Evolutionary conservation across 2,797 vertebrate genomes (phyloP), one percentile per base, ranked within the genome.

Genomic region (Myotis myotis): DNA sequence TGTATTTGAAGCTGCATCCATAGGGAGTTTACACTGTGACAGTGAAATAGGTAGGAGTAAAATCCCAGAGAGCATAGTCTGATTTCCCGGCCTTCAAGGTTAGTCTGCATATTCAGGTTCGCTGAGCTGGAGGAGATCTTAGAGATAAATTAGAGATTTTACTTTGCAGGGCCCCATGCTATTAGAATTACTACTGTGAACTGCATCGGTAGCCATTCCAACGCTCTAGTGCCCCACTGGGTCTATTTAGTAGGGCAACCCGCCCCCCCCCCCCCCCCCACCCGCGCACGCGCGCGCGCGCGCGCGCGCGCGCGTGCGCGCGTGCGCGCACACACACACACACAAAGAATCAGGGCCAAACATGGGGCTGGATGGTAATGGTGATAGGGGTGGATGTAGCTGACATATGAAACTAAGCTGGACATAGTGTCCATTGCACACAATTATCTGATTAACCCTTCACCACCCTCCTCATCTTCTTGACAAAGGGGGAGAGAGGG

Each of bases 1-100:
- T 89, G 47, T 68, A 33, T 95, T 79, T 95, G 93, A 96, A 94
- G 55, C 75, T 49, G n/a, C 49, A 57, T 55, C 44, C 44, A 23
- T 20, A 23, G 62, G 60, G 84, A 62, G 0, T 71, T 55, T 84
- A 55, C 6, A 55, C 16, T 60, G 1, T 81, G 71, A 84, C 51
- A 80, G 19, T 71, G 60, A 87, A 68, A 64, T 47, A 36, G 16
- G 70, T 41, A 36, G 16, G 70, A 95, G 44, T 62, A 33, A 91
- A 60, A 66, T 88, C 38, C 30, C 25, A 8, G 47, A 44, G 62
- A 87, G 17, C 36, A 90, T 19, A 13, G 71, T 44, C 57, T 75
- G 44, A 80, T 89, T 89, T 23, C 53, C 30, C 71, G 10, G 38
- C 3, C 79, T 82, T 94, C 12, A 68, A 53, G 28, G 23, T 75